Evolutionary conservation across 2,797 vertebrate genomes (phyloP).

Genomic region (Steatocranus sp.): DNA sequence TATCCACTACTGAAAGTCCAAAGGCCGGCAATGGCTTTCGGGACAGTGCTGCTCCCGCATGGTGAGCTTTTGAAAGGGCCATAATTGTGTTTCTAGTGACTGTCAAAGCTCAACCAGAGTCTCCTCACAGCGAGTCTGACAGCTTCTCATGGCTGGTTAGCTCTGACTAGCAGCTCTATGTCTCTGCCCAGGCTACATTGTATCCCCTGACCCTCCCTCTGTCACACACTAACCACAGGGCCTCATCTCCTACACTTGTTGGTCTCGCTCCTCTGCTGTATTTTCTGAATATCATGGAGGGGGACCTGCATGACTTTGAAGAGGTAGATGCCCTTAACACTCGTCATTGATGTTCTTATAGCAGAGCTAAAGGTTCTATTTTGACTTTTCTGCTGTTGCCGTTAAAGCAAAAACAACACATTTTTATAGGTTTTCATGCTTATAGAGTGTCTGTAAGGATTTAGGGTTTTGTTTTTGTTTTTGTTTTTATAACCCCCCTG

Average conservation of each 20-base stretch:
- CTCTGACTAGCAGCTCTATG: not conserved
- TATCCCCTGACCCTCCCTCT: not conserved
- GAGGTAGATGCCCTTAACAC: not conserved
- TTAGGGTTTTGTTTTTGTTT: not conserved
- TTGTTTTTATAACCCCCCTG: not conserved
- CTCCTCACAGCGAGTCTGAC: not conserved
- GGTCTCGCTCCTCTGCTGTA: not conserved
- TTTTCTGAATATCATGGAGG: not conserved
- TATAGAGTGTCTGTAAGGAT: not conserved
- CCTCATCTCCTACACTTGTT: not conserved
- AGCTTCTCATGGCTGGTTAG: not conserved
- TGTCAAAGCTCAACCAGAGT: not conserved
- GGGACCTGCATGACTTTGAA: not conserved
- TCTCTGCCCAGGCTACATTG: not conserved
- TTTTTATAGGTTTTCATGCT: not conserved
- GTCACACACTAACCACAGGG: not conserved
- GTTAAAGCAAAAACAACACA: not conserved
- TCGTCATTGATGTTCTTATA: not conserved
- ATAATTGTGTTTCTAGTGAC: not conserved
- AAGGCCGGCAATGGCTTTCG: not conserved
- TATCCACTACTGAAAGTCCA: not conserved
- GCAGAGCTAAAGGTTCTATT: not conserved
- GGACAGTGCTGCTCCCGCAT: not conserved
- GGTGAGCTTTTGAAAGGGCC: not conserved
- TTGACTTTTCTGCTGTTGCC: not conserved